Evolutionary conservation across 2,113 vertebrate genomes (phyloP).

Genomic region (Dinomys branickii): DNA sequence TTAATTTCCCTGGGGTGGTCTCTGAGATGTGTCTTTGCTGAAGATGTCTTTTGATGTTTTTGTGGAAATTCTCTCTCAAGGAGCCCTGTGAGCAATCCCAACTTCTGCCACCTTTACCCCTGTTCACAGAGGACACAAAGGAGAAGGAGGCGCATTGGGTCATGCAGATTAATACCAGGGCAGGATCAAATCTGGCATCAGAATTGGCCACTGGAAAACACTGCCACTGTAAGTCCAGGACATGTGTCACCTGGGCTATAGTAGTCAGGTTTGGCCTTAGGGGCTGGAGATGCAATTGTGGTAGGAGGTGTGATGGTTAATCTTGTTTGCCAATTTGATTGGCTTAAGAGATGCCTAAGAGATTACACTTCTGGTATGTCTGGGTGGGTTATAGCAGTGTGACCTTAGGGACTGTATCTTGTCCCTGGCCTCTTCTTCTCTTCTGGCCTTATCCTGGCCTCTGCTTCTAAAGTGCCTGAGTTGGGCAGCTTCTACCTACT

Average conservation of each 20-base stretch:
- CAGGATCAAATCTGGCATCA: neutral
- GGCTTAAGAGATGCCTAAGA: neutral
- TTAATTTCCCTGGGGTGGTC: neutral
- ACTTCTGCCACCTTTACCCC: neutral
- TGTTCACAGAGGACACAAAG: neutral
- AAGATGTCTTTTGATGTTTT: neutral
- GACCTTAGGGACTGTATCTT: neutral
- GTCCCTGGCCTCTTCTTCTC: neutral
- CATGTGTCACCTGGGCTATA: too few relatives aligned
- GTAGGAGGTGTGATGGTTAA: neutral
- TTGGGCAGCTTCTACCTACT: neutral
- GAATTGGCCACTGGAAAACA: neutral
- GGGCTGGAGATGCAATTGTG: neutral
- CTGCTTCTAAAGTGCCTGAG: neutral
- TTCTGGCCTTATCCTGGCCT: neutral
- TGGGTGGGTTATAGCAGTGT: neutral
- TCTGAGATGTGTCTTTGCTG: neutral
- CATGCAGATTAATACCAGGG: neutral
- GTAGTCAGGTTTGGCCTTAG: too few relatives aligned
- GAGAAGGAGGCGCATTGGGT: rapidly evolving
- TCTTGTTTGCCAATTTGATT: neutral
- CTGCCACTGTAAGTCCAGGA: neutral
- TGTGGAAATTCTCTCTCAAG: neutral
- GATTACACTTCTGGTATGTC: neutral
- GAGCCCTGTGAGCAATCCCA: neutral